Percentiles rank a stretch among this genome's conserved stretches.
These are phyloP conservation scores for Huso huso DNA, from an alignment of 2,797 vertebrate species.

Conservation along the genomic window DNA sequence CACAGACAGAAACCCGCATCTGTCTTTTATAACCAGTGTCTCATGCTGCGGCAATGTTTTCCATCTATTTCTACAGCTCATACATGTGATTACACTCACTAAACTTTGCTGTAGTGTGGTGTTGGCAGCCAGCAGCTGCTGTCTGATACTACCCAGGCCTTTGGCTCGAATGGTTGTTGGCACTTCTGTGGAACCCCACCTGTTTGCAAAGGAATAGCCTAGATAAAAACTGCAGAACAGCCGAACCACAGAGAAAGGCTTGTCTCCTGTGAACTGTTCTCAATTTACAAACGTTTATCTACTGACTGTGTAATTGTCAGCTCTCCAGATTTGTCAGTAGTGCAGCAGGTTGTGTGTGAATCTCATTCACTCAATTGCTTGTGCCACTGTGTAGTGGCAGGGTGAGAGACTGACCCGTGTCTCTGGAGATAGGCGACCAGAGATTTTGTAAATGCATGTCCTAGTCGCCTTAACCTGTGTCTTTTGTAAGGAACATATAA, in stretches of 20 bases:
- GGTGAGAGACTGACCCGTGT: slow-evolving; percentile 26
- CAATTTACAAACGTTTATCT: too few species aligned
- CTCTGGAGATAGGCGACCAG: too few species aligned
- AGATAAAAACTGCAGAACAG: not conserved
- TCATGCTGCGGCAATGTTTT: not conserved
- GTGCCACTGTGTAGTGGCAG: slow-evolving; percentile 23
- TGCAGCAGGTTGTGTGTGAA: too few species aligned
- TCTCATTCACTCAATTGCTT: slow-evolving; percentile 30
- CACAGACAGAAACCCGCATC: not conserved
- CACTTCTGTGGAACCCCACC: not conserved
- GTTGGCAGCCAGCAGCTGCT: not conserved
- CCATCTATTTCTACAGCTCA: not conserved
- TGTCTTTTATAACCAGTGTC: not conserved
- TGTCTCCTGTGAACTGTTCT: not conserved
- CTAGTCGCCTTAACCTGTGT: too few species aligned
- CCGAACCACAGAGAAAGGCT: not conserved
- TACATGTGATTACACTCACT: not conserved
- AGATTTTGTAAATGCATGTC: too few species aligned
- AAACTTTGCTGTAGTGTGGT: not conserved
- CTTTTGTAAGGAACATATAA: too few species aligned
- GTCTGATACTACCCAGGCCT: not conserved
- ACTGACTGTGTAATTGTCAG: too few species aligned
- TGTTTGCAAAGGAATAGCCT: not conserved
- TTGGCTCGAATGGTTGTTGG: not conserved
- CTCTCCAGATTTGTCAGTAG: too few species aligned